Evolutionary conservation across 2,113 vertebrate genomes (phyloP), one percentile per base, ranked within the genome.

Genomic region (Poeciliopsis turrubarensis): DNA sequence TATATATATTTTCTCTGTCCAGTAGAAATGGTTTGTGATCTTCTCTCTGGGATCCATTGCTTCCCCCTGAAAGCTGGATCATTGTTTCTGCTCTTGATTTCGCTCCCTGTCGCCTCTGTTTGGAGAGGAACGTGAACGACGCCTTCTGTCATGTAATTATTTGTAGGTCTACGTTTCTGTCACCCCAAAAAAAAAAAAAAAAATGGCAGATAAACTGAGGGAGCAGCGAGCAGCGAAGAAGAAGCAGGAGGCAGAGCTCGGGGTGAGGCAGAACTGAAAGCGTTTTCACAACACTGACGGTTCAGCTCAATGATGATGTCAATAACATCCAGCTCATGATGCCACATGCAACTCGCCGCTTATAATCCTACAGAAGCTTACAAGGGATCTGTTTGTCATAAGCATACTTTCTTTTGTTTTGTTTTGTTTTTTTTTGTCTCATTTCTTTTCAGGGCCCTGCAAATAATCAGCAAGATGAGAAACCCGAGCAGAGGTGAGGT

Each of bases 201-300:
- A 68, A 47, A 98, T 98, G 98, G 97, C 96, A 78, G 97, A 98
- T 84, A 96, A 97, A n/a, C n/a, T n/a, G 25, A 97, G 97, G 83
- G 93, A 93, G 90, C 97, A 97, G 79, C 94, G 97, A 57, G 86
- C 98, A 94, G 92, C 96, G 0, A 96, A 98, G 83, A 93, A 98
- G 5, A 96, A 97, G 29, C 29, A 29, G 51, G 9, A 57, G 92
- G 93, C 95, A 13, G 96, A 97, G 85, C 96, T 95, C 6, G 96
- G 95, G 95, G 97, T 97, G 91, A 96, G 95, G 4, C 47, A 37
- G 13, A 63, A 65, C 39, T 32, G 1, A 77, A 8, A 19, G 1
- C 60, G 67, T 60, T 9, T 54, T 54, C 17, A 54, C 17, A 54
- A 10, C 8, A 57, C 51, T 22, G 11, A 25, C 2, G 10, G 5